Base-by-base conservation (phyloP, 53 echinoderm and acorn worm species). In the Paracentrotus lividus region DNA sequence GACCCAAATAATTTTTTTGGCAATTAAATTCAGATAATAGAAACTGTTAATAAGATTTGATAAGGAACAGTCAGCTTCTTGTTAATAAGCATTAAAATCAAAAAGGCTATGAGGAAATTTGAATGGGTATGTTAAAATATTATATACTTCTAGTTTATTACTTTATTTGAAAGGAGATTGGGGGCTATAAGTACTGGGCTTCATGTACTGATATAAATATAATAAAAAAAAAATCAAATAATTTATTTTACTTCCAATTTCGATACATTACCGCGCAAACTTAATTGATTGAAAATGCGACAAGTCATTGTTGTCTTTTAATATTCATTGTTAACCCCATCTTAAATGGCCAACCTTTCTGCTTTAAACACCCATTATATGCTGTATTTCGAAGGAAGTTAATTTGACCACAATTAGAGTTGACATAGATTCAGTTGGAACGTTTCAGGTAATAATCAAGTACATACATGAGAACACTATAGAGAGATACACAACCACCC, bases 401-500 rank as follows among this genome's bases (percentile, higher is more conserved):
- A 3, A 38, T 36, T 9, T 72, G 20, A 72, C 81, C 47, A 47
- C 9, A 44, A 81, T n/a, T 26, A 45, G 12, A 45, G 42, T 38
- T 9, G 15, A 20, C 14, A 40, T 24, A 45, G 47, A 81, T 81
- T 81, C 81, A 81, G 81, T 45, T 81, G 24, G 47, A 81, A 77
- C 31, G 24, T 59, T 59, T 21, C 13, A 67, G 81, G 81, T 24
- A 26, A 18, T 45, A 45, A 81, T 76, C 64, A 64, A 18, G 33
- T 10, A 10, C 15, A 81, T 26, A 81, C 26, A 76, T 76, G 42
- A 20, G 42, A 3, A 76, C 20, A 76, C 27, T 85, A 29, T 51
- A 87, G 34, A 54, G 54, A 81, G 81, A 47, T 45, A 81, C 81
- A 47, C 81, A 42, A 42, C 44, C 13, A 92, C 92, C 92, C 92